These are phyloP conservation scores for Nansenia antarctica DNA, from an alignment of 2,113 vertebrate genomes.

Conservation along the genomic window DNA sequence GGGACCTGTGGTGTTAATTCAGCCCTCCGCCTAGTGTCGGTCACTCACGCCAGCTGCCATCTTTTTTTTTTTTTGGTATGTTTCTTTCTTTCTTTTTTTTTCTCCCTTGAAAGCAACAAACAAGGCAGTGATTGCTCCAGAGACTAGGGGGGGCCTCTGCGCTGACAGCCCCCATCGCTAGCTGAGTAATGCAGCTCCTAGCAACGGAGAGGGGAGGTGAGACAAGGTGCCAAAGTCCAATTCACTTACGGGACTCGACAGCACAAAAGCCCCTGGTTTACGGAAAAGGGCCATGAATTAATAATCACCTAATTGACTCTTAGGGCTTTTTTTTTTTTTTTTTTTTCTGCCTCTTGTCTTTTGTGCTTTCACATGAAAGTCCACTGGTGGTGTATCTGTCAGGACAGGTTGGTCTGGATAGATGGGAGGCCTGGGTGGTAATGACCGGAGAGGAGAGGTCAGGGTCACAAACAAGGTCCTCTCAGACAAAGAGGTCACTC, in stretches of 20 bases:
- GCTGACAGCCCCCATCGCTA: conserved; percentile 59
- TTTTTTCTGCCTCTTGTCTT: conserved; percentile 65
- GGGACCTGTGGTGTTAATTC: conserved; percentile 59
- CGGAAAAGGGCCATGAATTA: conserved; percentile 98
- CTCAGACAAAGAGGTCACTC: conserved; percentile 44
- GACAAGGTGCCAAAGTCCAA: conserved; percentile 84
- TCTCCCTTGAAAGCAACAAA: conserved; percentile 53
- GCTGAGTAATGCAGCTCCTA: conserved; percentile 68
- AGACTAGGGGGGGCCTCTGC: conserved; percentile 42
- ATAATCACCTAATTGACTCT: conserved; percentile 97
- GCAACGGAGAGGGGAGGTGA: conserved; percentile 67
- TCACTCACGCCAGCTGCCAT: conserved; percentile 54
- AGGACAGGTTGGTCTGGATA: conserved; percentile 53
- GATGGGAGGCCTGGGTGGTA: conserved; percentile 63
- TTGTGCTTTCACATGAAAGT: conserved; percentile 83
- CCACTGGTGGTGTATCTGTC: conserved; percentile 80
- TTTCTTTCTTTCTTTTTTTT: background rate
- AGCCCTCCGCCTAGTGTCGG: conserved; percentile 50
- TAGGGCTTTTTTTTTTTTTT: conserved; percentile 77
- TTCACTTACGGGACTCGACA: conserved; percentile 92
- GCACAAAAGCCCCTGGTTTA: conserved; percentile 91
- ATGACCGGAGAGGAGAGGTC: conserved; percentile 53
- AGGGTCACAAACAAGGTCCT: conserved; percentile 27
- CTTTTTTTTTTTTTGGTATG: too few relatives aligned
- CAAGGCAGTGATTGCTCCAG: conserved; percentile 58